phyloP scores from a whole-genome alignment of 1,140 invertebrate genomes.

The Drosophila yakuba region DNA sequence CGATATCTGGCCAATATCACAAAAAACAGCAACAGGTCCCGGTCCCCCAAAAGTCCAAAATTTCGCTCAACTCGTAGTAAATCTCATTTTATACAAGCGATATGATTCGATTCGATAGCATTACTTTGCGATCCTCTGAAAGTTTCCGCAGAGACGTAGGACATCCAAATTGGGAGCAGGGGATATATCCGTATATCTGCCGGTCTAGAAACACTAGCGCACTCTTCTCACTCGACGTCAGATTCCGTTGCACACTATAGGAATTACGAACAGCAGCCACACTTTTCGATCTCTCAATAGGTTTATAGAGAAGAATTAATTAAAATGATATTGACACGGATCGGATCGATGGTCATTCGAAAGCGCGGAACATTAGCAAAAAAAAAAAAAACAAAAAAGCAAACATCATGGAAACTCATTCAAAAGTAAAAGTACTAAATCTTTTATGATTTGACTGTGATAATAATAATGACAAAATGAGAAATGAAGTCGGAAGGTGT shows the following conservation, averaged over 20 bases:
- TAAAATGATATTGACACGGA: conserved; percentile 17
- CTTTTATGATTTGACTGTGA: conserved; percentile 84
- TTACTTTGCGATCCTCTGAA: conserved; percentile 40
- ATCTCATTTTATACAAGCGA: conserved; percentile 56
- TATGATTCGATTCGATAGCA: conserved; percentile 11
- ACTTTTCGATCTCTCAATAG: conserved; percentile 56
- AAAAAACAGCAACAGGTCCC: conserved; percentile 14
- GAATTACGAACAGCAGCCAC: conserved; percentile 27
- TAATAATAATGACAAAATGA: conserved; percentile 80
- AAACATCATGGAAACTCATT: conserved; percentile 82
- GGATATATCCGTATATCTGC: neutral
- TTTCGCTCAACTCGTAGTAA: conserved; percentile 50
- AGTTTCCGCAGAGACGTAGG: conserved; percentile 38
- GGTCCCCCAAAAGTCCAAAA: conserved; percentile 29
- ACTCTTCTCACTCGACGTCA: conserved; percentile 34
- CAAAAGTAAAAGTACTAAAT: conserved; percentile 84
- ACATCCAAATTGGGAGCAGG: conserved; percentile 1
- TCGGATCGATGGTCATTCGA: conserved; percentile 41
- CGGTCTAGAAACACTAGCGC: conserved; percentile 14
- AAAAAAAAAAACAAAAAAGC: neutral
- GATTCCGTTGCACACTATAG: conserved; percentile 42
- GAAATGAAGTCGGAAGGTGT: conserved; percentile 50
- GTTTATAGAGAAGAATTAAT: conserved; percentile 34
- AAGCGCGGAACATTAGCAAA: conserved; percentile 66
- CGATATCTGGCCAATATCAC: conserved; percentile 34